Base-by-base conservation (phyloP, 2,113 vertebrate species). In the Tautogolabrus adspersus region DNA sequence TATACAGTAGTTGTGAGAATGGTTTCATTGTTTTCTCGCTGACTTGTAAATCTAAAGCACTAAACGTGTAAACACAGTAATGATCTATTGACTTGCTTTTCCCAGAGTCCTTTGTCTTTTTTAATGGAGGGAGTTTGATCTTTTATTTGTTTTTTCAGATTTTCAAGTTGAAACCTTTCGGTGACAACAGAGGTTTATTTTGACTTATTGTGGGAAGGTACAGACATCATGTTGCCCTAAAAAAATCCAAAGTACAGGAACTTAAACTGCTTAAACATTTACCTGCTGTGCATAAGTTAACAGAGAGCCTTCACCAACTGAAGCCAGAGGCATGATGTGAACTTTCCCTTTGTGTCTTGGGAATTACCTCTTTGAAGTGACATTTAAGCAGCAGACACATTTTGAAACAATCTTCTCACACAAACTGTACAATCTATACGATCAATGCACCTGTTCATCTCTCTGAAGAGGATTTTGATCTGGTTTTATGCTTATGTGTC, bases 301-400 rank as follows among this genome's bases (percentile, higher is more conserved):
- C 56, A 23, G 72, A 66, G 47, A 60, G 22, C 71, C 34, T 55
- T 58, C 44, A 66, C 30, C 2, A 12, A 1, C 42, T 57, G 66
- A 81, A 82, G 87, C 88, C 86, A 69, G 51, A 80, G 76, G 86
- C 80, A n/a, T 38, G 40, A 49, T 69, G 13, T 91, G 89, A 90
- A 84, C 89, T 90, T 91, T 79, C 46, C 55, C 44, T 75, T 42
- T 23, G 67, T 52, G 51, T 74, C 21, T 8, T 44, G 82, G 85
- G 88, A 91, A 77, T 73, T 63, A 21, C 49, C 44, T 77, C 69
- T 75, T 76, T 58, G 72, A 47, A 37, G 79, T 90, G 86, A 85
- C 88, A 89, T 91, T 90, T 88, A 40, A 75, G 76, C 68, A 75
- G 62, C 77, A 55, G 66, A 37, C 74, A 77, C 65, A 60, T 74